phyloP scores from a whole-genome alignment of 2,797 vertebrate genomes.

The Crocodylus rhombifer region DNA sequence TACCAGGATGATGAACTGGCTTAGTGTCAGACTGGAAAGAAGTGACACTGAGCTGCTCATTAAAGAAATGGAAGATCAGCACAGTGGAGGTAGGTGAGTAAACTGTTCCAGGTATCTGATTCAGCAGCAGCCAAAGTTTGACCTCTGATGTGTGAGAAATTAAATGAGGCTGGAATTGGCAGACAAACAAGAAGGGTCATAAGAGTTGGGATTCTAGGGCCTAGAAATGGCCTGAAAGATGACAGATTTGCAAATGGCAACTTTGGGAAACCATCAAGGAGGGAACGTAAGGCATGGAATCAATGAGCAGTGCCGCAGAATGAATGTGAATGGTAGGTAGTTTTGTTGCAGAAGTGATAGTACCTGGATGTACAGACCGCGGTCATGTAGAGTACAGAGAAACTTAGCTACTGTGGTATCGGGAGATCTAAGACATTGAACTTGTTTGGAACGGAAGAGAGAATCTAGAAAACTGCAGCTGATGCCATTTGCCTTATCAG shows the following conservation, averaged over 20 bases:
- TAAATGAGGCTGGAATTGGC: not conserved
- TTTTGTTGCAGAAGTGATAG: not conserved
- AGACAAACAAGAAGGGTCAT: accelerated
- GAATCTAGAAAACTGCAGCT: not conserved
- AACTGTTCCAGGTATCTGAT: not conserved
- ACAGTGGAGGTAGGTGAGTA: not conserved
- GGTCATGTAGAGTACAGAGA: not conserved
- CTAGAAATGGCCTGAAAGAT: no score
- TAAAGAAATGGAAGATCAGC: not conserved
- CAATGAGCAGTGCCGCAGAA: not conserved
- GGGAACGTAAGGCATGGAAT: not conserved
- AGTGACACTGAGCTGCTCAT: not conserved
- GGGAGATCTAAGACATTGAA: not conserved
- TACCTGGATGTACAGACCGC: not conserved
- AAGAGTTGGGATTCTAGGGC: not conserved
- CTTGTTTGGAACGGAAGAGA: not conserved
- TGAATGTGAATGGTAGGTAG: not conserved
- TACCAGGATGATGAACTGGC: not conserved
- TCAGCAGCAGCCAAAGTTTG: not conserved
- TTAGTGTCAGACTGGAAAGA: accelerated
- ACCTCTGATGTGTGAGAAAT: not conserved
- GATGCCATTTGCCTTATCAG: not conserved
- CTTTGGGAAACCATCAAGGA: no score
- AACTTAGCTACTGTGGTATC: not conserved
- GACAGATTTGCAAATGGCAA: no score